Conservation (phyloP, 2,888 invertebrate species). For the Sinohyriopsis cumingii region DNA sequence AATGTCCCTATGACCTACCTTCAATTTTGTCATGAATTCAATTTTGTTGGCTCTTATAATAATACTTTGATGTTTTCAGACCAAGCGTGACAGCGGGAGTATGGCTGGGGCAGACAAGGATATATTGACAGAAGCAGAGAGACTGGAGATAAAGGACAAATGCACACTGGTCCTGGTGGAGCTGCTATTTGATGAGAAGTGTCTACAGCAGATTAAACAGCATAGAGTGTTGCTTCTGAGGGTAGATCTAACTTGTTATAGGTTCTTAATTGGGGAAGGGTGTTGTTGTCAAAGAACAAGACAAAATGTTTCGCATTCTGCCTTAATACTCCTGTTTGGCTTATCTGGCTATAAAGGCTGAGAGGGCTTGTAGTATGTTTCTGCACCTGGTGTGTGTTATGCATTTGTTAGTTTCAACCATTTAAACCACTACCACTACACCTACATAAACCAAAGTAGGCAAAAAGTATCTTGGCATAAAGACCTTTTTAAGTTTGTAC, state of each 20-base stretch:
- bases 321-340: no score
- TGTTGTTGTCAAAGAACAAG: background rate
- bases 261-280: background rate
- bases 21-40: no score
- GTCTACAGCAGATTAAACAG: constrained; percentile 75
- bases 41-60: background rate
- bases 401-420: no score
- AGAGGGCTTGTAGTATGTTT: no score
- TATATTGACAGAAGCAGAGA: constrained; percentile 86
- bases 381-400: no score
- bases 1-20: no score
- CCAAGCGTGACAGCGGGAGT: constrained; percentile 35
- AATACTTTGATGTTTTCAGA: constrained; percentile 14
- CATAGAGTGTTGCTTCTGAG: constrained; percentile 63
- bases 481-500: no score
- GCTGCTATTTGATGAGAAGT: constrained; percentile 80
- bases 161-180: constrained; percentile 95
- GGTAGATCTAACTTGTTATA: constrained; percentile 43
- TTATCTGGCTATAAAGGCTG: no score
- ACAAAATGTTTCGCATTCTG: background rate
- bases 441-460: no score
- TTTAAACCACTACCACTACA: no score
- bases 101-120: constrained; percentile 74
- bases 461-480: no score
- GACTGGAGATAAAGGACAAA: constrained; percentile 94